Percentiles rank a stretch among this genome's conserved stretches.
Conservation (phyloP, 1,140 invertebrate genomes). For the Lepidurus couesii region DNA sequence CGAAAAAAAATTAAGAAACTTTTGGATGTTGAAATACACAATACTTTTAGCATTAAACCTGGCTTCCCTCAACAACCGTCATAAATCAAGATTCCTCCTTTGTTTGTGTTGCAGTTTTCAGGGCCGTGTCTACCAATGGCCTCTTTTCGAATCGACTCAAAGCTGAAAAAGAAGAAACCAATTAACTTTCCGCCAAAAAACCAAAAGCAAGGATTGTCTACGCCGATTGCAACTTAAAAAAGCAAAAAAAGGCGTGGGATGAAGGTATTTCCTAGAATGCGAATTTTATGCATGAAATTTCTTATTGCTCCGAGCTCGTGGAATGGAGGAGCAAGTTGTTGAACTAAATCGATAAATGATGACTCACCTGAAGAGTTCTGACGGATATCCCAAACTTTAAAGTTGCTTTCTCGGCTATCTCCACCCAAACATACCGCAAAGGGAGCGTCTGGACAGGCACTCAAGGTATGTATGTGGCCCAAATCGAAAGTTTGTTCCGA, state of each 20-base stretch:
- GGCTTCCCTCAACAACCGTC: too few species aligned
- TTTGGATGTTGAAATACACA: not conserved
- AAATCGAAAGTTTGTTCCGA: constrained; percentile 58
- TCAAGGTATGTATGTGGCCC: constrained; percentile 66
- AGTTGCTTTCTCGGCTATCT: constrained; percentile 70
- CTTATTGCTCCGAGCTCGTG: not conserved
- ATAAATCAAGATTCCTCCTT: too few species aligned
- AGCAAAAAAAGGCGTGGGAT: too few species aligned
- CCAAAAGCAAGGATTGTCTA: not conserved
- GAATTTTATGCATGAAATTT: too few species aligned
- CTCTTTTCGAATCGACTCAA: constrained; percentile 32
- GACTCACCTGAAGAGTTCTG: constrained; percentile 58
- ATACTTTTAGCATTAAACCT: too few species aligned
- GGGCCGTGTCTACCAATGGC: constrained; percentile 28
- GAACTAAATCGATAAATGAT: constrained; percentile 9
- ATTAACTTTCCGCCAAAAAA: not conserved
- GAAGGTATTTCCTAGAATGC: too few species aligned
- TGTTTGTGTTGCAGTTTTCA: constrained; percentile 4
- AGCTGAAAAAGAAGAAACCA: constrained; percentile 21
- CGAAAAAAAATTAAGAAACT: not conserved
- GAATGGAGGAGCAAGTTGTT: not conserved
- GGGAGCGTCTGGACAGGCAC: constrained; percentile 70
- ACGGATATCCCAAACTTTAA: constrained; percentile 67
- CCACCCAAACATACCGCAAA: constrained; percentile 74
- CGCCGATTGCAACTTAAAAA: constrained; percentile 25